A percentile compares a stretch with the other conserved stretches of the same genome.
phyloP scores from a whole-genome alignment of 2,888 invertebrate species.

The Synanthedon myopaeformis region DNA sequence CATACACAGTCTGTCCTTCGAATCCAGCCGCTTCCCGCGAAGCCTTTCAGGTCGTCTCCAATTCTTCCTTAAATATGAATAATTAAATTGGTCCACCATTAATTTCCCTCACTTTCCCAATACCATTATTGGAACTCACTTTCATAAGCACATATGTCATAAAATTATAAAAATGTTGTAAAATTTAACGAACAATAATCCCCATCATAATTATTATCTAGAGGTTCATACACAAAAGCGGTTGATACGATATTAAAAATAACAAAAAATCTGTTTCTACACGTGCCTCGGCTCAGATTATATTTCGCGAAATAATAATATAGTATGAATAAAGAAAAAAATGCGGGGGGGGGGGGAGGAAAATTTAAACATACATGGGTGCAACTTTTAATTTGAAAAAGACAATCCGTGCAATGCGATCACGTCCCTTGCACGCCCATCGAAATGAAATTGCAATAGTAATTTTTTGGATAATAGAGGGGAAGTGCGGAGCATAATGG shows the following conservation, averaged over 20 bases:
- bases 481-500: constrained; percentile 48
- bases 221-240: constrained; percentile 8
- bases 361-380: constrained; percentile 29
- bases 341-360: constrained; percentile 31
- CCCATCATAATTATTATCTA: background rate
- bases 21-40: too few species aligned
- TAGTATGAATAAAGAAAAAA: constrained; percentile 35
- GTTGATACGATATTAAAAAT: constrained; percentile 38
- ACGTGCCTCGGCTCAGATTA: constrained; percentile 57
- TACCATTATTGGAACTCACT: background rate
- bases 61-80: too few species aligned
- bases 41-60: too few species aligned
- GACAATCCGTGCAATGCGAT: constrained; percentile 52
- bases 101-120: too few species aligned
- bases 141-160: background rate
- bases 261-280: constrained; percentile 42
- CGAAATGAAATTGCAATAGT: constrained; percentile 57
- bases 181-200: background rate
- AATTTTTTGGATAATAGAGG: constrained; percentile 56
- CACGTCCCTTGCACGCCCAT: constrained; percentile 44
- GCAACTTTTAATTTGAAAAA: constrained; percentile 57
- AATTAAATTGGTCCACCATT: too few species aligned
- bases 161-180: background rate
- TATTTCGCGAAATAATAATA: constrained; percentile 42
- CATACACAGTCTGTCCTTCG: too few species aligned